phyloP scores from a whole-genome alignment of 2,888 invertebrate genomes.

The Athalia rosae region DNA sequence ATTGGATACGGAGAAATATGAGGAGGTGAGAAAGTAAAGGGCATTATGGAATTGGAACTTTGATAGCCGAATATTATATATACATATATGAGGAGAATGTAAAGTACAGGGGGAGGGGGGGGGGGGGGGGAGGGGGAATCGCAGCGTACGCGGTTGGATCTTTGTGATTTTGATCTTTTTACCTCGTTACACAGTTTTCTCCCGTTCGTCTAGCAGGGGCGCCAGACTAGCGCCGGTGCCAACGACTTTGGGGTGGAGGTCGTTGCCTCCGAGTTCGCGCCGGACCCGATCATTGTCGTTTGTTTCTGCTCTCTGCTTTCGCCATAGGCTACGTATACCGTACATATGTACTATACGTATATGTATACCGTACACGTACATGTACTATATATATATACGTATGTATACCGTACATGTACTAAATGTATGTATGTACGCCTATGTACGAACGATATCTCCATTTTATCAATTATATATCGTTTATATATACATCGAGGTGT shows the following conservation, averaged over 20 bases:
- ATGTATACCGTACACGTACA: too few species aligned
- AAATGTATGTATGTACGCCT: too few species aligned
- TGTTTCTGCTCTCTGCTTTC: constrained; percentile 17
- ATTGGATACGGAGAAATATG: too few species aligned
- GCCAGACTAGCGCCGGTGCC: constrained; percentile 43
- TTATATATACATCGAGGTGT: too few species aligned
- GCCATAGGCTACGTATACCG: too few species aligned
- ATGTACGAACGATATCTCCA: neutral
- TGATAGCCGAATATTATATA: too few species aligned
- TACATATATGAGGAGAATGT: neutral
- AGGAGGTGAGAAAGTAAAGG: too few species aligned
- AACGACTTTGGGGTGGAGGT: constrained; percentile 46
- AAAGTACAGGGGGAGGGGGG: too few species aligned
- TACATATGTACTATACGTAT: too few species aligned
- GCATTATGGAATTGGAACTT: too few species aligned
- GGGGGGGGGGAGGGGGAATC: neutral
- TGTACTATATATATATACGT: too few species aligned
- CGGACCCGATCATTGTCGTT: constrained; percentile 39
- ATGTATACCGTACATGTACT: too few species aligned
- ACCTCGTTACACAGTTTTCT: constrained; percentile 44
- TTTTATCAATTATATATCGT: constrained; percentile 2
- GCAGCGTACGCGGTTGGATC: neutral
- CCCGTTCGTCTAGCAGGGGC: constrained; percentile 41
- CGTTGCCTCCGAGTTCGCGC: constrained; percentile 40
- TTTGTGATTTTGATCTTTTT: constrained; percentile 29